Evolutionary conservation across 2,888 invertebrate species (phyloP), one percentile per base, ranked within the genome.

Genomic region (Xestia ashworthii): DNA sequence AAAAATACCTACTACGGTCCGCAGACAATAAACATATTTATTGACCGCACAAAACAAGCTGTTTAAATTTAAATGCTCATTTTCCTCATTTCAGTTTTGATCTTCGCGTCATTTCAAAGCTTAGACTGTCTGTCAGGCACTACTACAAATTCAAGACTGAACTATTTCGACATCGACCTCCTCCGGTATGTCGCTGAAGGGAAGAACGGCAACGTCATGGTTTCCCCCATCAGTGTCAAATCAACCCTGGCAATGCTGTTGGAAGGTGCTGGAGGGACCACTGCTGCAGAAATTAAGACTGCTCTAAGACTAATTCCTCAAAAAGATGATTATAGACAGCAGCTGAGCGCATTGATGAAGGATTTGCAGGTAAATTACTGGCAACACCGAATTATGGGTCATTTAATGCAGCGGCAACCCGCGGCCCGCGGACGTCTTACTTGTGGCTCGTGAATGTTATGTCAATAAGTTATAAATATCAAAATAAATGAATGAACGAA

Each of bases 151-250:
- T 88, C 93, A 11, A 93, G 97, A 1, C 92, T 97, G 50, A 97
- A 97, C 91, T 97, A 95, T 89, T 97, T 97, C 90, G 97, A 97
- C 85, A 94, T 96, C 38, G 97, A 97, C 83, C 94, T 97, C 22
- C 92, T 97, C 1, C 94, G 95, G 81, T 96, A 96, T 89, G 88
- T 93, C 0, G 92, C 94, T 1, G 95, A 95, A 78, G 92, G 93
- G 16, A 92, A 89, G 64, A 81, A 60, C 14, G 97, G 97, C 44
- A 98, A 98, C 90, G 95, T 98, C 53, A 95, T 98, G 90, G 91
- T 98, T 5, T 98, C 98, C n/a, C 98, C 98, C 25, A 97, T 97
- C 76, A 98, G 98, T 90, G 95, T 98, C 46, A 98, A 98, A 91
- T 95, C 97, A 0, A 97, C 97, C 0, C 90, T 98, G 69, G 97